phyloP scores from a whole-genome alignment of 2,113 vertebrate species.

The Austrofundulus limnaeus region DNA sequence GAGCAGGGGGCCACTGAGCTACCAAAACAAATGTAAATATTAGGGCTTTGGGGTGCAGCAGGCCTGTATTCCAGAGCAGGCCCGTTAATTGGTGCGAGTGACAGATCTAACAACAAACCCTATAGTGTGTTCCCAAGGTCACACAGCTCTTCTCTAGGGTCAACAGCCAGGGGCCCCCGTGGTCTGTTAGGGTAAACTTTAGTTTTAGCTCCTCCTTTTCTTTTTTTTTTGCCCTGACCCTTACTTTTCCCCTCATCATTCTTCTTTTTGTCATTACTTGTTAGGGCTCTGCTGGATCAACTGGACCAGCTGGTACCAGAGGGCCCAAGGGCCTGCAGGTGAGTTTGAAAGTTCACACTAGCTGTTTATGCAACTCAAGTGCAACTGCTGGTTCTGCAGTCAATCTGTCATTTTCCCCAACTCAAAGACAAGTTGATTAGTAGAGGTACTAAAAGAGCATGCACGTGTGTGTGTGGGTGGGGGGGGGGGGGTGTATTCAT shows the following conservation, averaged over 20 bases:
- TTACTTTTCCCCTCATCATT: constrained; percentile 12
- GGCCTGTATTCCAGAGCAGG: constrained; percentile 56
- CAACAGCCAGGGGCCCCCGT: constrained; percentile 52
- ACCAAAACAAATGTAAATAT: constrained; percentile 77
- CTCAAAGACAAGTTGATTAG: not conserved
- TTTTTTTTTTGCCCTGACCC: constrained; percentile 18
- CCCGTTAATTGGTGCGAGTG: constrained; percentile 72
- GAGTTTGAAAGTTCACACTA: constrained; percentile 58
- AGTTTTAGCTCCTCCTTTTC: constrained; percentile 48
- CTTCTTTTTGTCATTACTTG: constrained; percentile 43
- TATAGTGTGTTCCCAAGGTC: constrained; percentile 64
- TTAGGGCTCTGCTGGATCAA: constrained; percentile 86
- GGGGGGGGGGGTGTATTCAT: no score
- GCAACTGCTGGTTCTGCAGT: constrained; percentile 4
- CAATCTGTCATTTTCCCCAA: not conserved
- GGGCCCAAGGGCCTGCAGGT: constrained; percentile 91
- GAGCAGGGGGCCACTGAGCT: constrained; percentile 52
- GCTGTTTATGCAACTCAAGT: constrained; percentile 19
- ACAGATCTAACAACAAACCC: constrained; percentile 72
- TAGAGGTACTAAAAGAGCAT: not conserved
- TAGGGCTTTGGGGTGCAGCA: constrained; percentile 46
- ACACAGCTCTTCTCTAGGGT: constrained; percentile 50
- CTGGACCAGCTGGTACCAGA: constrained; percentile 83
- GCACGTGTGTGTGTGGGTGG: not conserved
- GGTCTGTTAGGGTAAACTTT: constrained; percentile 63